Percentiles rank a stretch among this genome's conserved stretches.
Evolutionary conservation across 2,888 invertebrate species (phyloP).

Genomic region (Cerastoderma edule): DNA sequence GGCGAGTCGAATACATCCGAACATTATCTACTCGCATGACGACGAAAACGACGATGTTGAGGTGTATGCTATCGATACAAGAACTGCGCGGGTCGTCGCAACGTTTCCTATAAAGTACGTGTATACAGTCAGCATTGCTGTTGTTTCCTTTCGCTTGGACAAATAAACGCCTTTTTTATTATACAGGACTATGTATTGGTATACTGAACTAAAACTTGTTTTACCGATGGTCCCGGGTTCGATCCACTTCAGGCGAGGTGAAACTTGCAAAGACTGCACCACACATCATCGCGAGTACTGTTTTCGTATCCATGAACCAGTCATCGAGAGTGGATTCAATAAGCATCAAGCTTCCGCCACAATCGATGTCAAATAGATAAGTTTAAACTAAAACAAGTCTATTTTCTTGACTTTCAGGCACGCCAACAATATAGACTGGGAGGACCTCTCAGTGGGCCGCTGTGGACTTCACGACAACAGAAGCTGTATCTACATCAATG

Average conservation of each 20-base stretch:
- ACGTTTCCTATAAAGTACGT: not conserved
- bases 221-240: not conserved
- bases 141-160: not conserved
- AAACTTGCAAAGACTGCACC: not conserved
- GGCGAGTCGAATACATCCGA: constrained; percentile 14
- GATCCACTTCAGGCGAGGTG: not conserved
- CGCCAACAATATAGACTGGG: constrained; percentile 1
- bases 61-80: not conserved
- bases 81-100: not conserved
- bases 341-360: not conserved
- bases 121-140: not conserved
- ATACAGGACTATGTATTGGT: not conserved
- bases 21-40: constrained; percentile 11
- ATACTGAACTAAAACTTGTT: not conserved
- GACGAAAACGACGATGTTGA: constrained; percentile 14
- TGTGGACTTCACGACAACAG: not conserved
- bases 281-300: not conserved
- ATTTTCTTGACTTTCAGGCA: not conserved
- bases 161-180: not conserved
- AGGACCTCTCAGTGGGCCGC: constrained; percentile 4
- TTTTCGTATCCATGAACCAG: not conserved
- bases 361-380: not conserved
- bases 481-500: constrained; percentile 7
- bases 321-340: not conserved
- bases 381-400: not conserved